phyloP scores from a whole-genome alignment of 2,888 invertebrate genomes.

The Tetanocera ferruginea region DNA sequence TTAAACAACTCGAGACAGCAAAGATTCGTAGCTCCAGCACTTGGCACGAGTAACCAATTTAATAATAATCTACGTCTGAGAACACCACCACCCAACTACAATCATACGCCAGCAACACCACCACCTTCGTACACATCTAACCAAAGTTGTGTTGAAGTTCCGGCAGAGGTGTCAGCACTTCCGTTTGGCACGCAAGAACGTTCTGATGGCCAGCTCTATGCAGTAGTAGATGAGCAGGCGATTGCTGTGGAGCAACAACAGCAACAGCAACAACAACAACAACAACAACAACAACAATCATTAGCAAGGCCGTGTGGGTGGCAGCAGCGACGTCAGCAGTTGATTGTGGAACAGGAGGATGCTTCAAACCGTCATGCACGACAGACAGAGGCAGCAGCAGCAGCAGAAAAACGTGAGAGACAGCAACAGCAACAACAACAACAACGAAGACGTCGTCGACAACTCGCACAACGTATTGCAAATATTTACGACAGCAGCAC shows the following conservation, averaged over 20 bases:
- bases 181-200: background rate
- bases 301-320: constrained; percentile 2
- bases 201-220: constrained; percentile 16
- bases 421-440: constrained; percentile 50
- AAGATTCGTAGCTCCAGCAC: constrained; percentile 27
- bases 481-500: constrained; percentile 35
- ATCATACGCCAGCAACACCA: constrained; percentile 62
- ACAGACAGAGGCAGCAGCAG: constrained; percentile 35
- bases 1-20: constrained; percentile 36
- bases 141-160: background rate
- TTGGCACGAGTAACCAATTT: constrained; percentile 45
- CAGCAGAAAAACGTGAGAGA: constrained; percentile 35
- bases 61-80: constrained; percentile 49
- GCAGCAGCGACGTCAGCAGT: background rate
- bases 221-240: constrained; percentile 17
- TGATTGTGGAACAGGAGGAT: constrained; percentile 23
- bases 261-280: background rate
- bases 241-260: background rate
- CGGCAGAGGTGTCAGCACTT: constrained; percentile 12
- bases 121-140: constrained; percentile 62
- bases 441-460: constrained; percentile 54
- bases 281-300: background rate
- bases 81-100: constrained; percentile 59
- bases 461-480: constrained; percentile 50
- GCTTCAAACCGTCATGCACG: constrained; percentile 35